phyloP scores from a whole-genome alignment of 2,113 vertebrate species.

The Poeciliopsis occidentalis region DNA sequence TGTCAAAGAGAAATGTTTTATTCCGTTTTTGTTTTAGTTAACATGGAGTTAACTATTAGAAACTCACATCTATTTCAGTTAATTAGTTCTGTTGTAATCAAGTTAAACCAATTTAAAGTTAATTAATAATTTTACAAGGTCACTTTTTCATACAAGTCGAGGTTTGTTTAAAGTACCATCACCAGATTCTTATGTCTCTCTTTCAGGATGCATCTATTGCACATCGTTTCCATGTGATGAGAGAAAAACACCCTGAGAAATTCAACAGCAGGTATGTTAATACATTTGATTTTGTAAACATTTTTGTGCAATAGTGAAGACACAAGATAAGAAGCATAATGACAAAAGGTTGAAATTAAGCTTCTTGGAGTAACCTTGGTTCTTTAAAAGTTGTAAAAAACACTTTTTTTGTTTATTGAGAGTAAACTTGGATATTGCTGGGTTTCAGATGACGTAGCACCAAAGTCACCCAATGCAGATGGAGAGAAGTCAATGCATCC shows the following conservation, averaged over 20 bases:
- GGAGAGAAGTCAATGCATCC: too few species aligned
- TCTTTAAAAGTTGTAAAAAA: background rate
- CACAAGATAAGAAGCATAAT: background rate
- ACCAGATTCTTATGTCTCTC: slow-evolving; percentile 18
- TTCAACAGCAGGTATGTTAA: slow-evolving; percentile 91
- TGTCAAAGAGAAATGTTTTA: too few species aligned
- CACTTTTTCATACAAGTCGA: too few species aligned
- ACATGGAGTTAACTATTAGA: too few species aligned
- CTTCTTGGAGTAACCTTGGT: background rate
- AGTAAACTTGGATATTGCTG: too few species aligned
- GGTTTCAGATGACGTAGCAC: too few species aligned
- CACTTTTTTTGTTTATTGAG: background rate
- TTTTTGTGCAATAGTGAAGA: background rate
- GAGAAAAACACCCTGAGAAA: slow-evolving; percentile 95
- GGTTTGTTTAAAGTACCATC: background rate
- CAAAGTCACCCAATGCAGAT: too few species aligned
- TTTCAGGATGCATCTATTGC: slow-evolving; percentile 92
- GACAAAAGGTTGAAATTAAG: background rate
- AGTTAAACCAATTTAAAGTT: too few species aligned
- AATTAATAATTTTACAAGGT: too few species aligned
- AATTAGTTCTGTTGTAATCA: too few species aligned
- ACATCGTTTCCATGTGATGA: slow-evolving; percentile 95
- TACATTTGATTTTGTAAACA: background rate
- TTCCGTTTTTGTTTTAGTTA: too few species aligned
- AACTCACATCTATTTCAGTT: too few species aligned